A percentile compares a stretch with the other conserved stretches of the same genome.
Conservation (phyloP, 2,797 vertebrate species). For the Myotis daubentonii region DNA sequence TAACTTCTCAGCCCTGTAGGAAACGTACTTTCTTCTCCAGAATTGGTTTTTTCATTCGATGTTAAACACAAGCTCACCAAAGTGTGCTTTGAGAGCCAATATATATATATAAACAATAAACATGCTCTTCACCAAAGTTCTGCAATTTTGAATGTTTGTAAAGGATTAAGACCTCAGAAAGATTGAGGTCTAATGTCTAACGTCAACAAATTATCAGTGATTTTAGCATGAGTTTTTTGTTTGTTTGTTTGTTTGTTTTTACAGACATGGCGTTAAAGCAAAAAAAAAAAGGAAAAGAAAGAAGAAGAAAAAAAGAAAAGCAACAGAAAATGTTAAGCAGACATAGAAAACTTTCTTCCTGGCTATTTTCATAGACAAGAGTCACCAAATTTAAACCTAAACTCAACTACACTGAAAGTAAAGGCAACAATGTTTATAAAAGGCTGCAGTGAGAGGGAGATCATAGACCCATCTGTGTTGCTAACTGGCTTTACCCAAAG, state of each 20-base stretch:
- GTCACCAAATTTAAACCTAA: not conserved
- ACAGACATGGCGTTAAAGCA: not conserved
- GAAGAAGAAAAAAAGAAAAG: not conserved
- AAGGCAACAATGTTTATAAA: not conserved
- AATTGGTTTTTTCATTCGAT: not conserved
- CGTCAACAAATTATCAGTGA: not conserved
- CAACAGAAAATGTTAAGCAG: not conserved
- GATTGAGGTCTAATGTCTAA: not conserved
- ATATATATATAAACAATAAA: not conserved
- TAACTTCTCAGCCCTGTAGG: not conserved
- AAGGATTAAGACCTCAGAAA: not conserved
- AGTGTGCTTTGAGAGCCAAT: not conserved
- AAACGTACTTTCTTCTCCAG: conserved; percentile 12
- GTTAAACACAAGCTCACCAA: not conserved
- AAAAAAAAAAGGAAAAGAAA: not conserved
- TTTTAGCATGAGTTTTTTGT: not conserved
- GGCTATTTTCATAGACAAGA: not conserved
- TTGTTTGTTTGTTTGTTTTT: not conserved
- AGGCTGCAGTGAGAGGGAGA: not conserved
- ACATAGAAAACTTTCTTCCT: not conserved
- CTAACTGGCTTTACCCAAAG: not conserved
- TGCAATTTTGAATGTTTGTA: not conserved
- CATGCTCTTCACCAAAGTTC: not conserved
- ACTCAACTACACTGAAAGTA: not conserved
- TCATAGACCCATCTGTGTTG: not conserved